Percentiles rank a stretch among this genome's conserved stretches.
Evolutionary conservation across 2,888 invertebrate genomes (phyloP).

Genomic region (Hemaris fuciformis): DNA sequence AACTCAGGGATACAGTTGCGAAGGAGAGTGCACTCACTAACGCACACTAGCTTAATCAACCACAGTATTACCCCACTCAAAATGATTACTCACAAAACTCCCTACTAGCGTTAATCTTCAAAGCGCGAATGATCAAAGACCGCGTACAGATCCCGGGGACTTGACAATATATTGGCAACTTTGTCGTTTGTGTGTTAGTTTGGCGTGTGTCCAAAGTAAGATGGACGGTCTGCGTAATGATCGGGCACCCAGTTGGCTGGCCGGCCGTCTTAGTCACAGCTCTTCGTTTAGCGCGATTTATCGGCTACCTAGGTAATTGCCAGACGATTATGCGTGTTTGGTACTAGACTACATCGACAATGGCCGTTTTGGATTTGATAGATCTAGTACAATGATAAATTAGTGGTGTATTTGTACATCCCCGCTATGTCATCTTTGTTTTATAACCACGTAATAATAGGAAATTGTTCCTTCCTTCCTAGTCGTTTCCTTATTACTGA

Average conservation of each 20-base stretch:
- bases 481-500: too few relatives aligned
- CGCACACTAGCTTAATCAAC: too few relatives aligned
- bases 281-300: slow-evolving; percentile 12
- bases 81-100: background rate
- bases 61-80: too few relatives aligned
- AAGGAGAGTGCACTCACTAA: too few relatives aligned
- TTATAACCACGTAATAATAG: too few relatives aligned
- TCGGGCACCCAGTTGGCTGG: slow-evolving; percentile 34
- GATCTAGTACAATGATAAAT: too few relatives aligned
- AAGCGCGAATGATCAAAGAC: background rate
- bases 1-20: too few relatives aligned
- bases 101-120: background rate
- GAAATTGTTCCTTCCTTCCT: too few relatives aligned
- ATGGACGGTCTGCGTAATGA: slow-evolving; percentile 25
- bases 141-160: background rate
- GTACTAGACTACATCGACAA: too few relatives aligned
- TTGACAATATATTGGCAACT: background rate
- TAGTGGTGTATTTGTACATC: too few relatives aligned
- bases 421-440: too few relatives aligned
- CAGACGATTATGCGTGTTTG: background rate
- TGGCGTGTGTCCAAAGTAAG: slow-evolving; percentile 34
- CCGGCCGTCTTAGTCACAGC: slow-evolving; percentile 31
- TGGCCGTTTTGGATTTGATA: too few relatives aligned
- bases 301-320: background rate
- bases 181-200: background rate